A percentile compares a stretch with the other conserved stretches of the same genome.
Evolutionary conservation across 2,797 vertebrate genomes (phyloP).

Genomic region (Melanotaenia maccullochi): DNA sequence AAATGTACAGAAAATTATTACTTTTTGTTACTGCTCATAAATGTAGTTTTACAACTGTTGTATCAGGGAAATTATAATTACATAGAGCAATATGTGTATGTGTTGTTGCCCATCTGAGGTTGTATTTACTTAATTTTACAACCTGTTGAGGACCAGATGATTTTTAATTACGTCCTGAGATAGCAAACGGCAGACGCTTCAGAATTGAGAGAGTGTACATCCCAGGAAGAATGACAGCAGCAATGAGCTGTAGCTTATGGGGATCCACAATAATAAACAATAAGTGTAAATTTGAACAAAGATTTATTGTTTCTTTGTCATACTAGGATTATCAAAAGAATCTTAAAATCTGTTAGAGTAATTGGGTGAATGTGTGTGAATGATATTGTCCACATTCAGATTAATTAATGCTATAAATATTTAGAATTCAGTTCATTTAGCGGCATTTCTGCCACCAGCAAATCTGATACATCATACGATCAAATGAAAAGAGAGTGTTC

Average conservation of each 20-base stretch:
- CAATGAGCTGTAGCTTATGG: too few relatives aligned
- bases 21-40: neutral
- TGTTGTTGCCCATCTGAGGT: neutral
- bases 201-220: neutral
- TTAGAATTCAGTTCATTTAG: neutral
- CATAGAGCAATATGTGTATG: neutral
- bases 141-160: neutral
- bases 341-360: neutral
- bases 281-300: too few relatives aligned
- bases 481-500: neutral
- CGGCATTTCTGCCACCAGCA: neutral
- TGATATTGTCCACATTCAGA: neutral
- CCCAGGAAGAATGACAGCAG: too few relatives aligned
- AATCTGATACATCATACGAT: neutral
- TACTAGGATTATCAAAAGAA: too few relatives aligned
- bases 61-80: neutral
- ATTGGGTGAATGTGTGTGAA: neutral
- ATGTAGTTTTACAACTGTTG: neutral
- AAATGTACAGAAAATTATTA: neutral
- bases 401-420: neutral
- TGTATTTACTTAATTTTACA: neutral
- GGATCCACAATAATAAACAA: too few relatives aligned
- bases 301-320: neutral
- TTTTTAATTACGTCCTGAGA: neutral
- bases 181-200: neutral